These are phyloP conservation scores for Dioctria rufipes DNA, from an alignment of 2,888 invertebrate genomes.

Conservation along the genomic window DNA sequence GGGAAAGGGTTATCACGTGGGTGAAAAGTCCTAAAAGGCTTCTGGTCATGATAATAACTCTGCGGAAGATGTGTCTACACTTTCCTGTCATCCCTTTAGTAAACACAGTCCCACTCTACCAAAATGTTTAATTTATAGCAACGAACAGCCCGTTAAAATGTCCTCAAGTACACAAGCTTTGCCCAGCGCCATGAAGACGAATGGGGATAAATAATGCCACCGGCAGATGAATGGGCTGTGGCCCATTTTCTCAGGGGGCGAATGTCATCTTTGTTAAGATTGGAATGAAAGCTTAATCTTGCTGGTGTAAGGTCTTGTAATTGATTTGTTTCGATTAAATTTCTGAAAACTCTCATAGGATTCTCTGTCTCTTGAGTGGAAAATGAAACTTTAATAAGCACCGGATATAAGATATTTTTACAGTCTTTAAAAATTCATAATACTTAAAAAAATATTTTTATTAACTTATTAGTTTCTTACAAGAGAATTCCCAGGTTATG, in stretches of 20 bases:
- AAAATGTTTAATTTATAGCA: slow-evolving; percentile 40
- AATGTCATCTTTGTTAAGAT: slow-evolving; percentile 27
- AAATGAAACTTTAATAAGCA: no score
- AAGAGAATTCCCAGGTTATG: no score
- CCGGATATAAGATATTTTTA: no score
- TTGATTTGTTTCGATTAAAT: slow-evolving; percentile 31
- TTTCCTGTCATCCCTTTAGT: not conserved
- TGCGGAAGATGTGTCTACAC: slow-evolving; percentile 31
- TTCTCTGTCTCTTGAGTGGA: no score
- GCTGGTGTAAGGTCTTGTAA: slow-evolving; percentile 6
- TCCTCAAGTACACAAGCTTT: not conserved
- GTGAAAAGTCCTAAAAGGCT: slow-evolving; percentile 27
- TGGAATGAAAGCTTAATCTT: slow-evolving; percentile 28
- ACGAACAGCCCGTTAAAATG: slow-evolving; percentile 27
- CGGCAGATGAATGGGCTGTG: not conserved
- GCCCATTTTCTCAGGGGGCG: slow-evolving; percentile 35
- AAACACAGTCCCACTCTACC: slow-evolving; percentile 25
- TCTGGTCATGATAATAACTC: slow-evolving; percentile 26
- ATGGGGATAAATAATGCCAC: not conserved
- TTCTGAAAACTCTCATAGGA: no score
- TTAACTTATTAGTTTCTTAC: no score
- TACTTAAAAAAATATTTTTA: no score
- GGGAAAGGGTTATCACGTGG: not conserved
- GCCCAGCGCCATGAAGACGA: not conserved
- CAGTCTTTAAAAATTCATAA: no score